phyloP scores from a whole-genome alignment of 2,113 vertebrate species.

The Nerophis ophidion region DNA sequence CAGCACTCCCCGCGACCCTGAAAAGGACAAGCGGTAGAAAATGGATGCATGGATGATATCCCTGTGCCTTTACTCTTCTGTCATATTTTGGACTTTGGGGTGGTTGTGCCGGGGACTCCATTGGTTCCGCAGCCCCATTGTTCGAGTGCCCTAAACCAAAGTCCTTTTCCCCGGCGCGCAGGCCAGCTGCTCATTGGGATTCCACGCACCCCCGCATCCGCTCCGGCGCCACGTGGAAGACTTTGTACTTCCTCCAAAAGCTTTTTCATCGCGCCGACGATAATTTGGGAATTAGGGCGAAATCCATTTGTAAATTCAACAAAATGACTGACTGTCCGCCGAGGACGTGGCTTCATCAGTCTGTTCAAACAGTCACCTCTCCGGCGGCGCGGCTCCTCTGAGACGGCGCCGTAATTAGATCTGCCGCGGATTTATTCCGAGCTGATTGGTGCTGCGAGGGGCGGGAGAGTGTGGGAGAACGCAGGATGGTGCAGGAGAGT shows the following conservation, averaged over 20 bases:
- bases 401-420: slow-evolving; percentile 98
- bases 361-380: slow-evolving; percentile 99
- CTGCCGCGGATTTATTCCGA: slow-evolving; percentile 97
- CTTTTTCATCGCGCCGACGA: slow-evolving; percentile 66
- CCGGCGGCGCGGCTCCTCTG: slow-evolving; percentile 88
- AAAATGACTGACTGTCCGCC: slow-evolving; percentile 99
- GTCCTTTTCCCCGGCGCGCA: too few species aligned
- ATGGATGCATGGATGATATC: too few species aligned
- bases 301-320: slow-evolving; percentile 99
- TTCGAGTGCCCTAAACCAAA: too few species aligned
- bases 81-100: too few species aligned
- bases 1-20: too few species aligned
- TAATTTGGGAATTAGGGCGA: slow-evolving; percentile 99
- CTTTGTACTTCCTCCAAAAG: slow-evolving; percentile 26
- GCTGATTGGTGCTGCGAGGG: slow-evolving; percentile 76
- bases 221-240: slow-evolving; percentile 27
- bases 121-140: too few species aligned
- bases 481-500: too few species aligned
- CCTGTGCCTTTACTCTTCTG: too few species aligned
- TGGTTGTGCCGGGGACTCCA: too few species aligned
- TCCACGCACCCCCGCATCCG: slow-evolving; percentile 17
- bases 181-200: slow-evolving; percentile 18
- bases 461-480: too few species aligned
- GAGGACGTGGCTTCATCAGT: slow-evolving; percentile 99
- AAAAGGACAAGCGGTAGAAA: too few species aligned